Evolutionary conservation across 1,140 invertebrate genomes (phyloP).

Genomic region (Spodoptera frugiperda): DNA sequence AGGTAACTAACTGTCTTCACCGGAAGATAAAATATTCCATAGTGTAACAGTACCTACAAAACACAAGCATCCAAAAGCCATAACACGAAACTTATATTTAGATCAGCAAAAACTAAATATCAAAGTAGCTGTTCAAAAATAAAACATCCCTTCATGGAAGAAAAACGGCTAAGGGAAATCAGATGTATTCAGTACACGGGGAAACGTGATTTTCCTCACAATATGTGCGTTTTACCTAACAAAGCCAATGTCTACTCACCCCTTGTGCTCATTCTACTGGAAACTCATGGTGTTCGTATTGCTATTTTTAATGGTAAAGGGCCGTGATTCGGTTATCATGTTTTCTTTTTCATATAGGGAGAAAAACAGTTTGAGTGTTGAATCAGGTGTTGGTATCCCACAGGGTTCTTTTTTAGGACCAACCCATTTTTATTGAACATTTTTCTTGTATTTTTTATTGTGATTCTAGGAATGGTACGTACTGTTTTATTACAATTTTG

Average conservation of each 20-base stretch:
- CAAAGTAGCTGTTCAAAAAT: neutral
- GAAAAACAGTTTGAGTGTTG: slow-evolving; percentile 6
- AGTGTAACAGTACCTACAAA: too few species aligned
- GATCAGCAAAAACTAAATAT: neutral
- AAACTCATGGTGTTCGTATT: slow-evolving; percentile 22
- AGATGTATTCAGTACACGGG: slow-evolving; percentile 23
- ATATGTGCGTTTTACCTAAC: slow-evolving; percentile 44
- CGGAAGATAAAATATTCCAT: too few species aligned
- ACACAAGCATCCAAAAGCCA: too few species aligned
- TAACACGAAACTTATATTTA: too few species aligned
- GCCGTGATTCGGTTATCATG: slow-evolving; percentile 38
- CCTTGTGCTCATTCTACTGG: slow-evolving; percentile 13
- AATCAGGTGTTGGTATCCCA: slow-evolving; percentile 15
- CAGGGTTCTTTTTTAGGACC: neutral
- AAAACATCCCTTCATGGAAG: neutral
- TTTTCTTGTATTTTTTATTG: neutral
- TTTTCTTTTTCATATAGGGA: slow-evolving; percentile 12
- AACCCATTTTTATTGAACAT: neutral
- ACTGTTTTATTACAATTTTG: too few species aligned
- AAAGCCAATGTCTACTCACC: slow-evolving; percentile 42
- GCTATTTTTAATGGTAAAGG: slow-evolving; percentile 40
- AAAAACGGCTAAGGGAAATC: neutral
- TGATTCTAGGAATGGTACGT: too few species aligned
- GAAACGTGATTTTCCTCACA: slow-evolving; percentile 31
- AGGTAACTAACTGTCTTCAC: too few species aligned